Base-by-base conservation (phyloP, 2,113 vertebrate species). In the Campylomormyrus numenius region DNA sequence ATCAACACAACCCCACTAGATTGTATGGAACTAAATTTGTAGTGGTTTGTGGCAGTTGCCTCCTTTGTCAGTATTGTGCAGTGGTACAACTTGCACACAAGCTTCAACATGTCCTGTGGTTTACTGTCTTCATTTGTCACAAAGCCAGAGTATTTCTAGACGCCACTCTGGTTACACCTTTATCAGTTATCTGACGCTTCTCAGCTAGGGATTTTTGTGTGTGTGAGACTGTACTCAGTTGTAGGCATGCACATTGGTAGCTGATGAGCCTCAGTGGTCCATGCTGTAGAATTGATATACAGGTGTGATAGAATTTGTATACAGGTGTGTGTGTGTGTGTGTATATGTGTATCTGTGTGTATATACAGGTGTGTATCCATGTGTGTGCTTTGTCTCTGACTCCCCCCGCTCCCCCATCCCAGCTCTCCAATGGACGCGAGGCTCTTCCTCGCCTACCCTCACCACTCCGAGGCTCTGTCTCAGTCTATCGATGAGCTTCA, bases 381-480 rank as follows among this genome's bases (percentile, higher is more conserved):
- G 80, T 86, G 10, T 27, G n/a, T 46, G 42, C 31, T 62, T 24
- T 19, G 8, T 66, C 31, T 53, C 10, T 53, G 50, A 52, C 27
- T 9, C 88, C 48, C 24, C 85, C 53, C 6, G 42, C 42, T 53
- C 27, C 4, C 46, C 1, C 70, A 88, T 83, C n/a, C 24, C 93
- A 98, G 97, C 91, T 98, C 97, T 21, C 97, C 97, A 0, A 95
- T 97, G 88, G 97, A 98, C 21, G 96, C 96, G 1, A 96, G 97
- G 50, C 96, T 98, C 87, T 98, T 96, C 90, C 94, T 98, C 1
- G 96, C 97, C 24, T 98, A 97, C 88, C 96, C 97, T 0, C 97
- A 97, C 0, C 96, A 98, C 92, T 96, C 97, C 0, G 95, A 95
- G 0, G 97, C 96, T 0, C 96, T 97, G 21, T 97, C 97, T 21